Evolutionary conservation across 2,113 vertebrate species (phyloP).

Genomic region (Odocoileus hemionus): DNA sequence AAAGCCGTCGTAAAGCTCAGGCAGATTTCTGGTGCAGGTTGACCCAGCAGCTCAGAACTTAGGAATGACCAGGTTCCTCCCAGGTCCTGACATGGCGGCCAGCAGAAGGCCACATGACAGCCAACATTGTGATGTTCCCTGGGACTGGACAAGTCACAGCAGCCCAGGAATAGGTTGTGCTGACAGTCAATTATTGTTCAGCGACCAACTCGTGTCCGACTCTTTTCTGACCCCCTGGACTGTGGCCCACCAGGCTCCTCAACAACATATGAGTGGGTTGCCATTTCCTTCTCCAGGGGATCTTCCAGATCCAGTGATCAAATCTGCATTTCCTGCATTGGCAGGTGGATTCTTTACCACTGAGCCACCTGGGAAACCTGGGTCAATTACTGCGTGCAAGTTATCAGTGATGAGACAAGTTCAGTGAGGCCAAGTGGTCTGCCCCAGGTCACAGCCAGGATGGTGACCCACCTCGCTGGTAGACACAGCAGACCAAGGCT

Average conservation of each 20-base stretch:
- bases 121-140: fast-evolving
- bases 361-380: background rate
- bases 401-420: background rate
- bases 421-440: background rate
- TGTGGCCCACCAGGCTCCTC: background rate
- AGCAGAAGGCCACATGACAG: too few relatives aligned
- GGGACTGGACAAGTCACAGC: fast-evolving
- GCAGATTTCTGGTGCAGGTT: background rate
- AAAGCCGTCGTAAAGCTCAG: fast-evolving
- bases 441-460: background rate
- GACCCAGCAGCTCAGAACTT: background rate
- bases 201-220: background rate
- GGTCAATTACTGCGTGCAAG: background rate
- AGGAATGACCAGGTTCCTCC: too few relatives aligned
- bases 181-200: background rate
- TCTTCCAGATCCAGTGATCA: background rate
- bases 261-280: background rate
- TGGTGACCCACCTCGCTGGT: background rate
- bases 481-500: background rate
- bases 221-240: background rate
- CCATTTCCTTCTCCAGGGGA: background rate
- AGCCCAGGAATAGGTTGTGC: background rate
- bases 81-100: fast-evolving
- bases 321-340: background rate
- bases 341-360: background rate